Conservation (phyloP, 2,797 vertebrate species). For the Pterois miles region DNA sequence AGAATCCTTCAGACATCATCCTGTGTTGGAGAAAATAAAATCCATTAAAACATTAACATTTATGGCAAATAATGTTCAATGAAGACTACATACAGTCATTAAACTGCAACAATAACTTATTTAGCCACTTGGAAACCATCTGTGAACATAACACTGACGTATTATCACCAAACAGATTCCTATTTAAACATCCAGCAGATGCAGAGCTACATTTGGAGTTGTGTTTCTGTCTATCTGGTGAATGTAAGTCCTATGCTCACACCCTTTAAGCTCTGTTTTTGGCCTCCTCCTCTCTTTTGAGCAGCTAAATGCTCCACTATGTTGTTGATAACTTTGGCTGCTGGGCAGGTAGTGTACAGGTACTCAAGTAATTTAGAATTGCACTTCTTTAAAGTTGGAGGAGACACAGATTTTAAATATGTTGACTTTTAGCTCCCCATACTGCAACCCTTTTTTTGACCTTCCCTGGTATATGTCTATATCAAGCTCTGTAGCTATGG, state of each 20-base stretch:
- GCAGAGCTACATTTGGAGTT: too few relatives aligned
- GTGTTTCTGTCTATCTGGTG: too few relatives aligned
- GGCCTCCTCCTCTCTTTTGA: background rate
- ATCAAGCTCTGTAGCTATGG: background rate
- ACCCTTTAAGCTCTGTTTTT: background rate
- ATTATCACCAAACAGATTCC: background rate
- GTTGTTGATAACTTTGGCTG: background rate
- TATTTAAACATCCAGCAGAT: background rate
- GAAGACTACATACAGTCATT: background rate
- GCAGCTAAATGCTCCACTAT: background rate
- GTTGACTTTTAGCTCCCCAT: background rate
- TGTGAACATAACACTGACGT: background rate
- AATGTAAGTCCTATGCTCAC: background rate
- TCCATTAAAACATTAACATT: background rate
- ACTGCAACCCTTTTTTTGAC: background rate
- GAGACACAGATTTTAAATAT: background rate
- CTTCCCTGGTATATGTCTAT: background rate
- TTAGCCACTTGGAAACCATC: background rate
- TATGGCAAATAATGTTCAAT: background rate
- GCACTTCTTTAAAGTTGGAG: background rate
- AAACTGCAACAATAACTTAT: background rate
- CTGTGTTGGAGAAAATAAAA: slow-evolving; percentile 60
- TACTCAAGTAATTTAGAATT: background rate
- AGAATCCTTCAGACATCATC: slow-evolving; percentile 33
- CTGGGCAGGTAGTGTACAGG: background rate